Evolutionary conservation across 2,888 invertebrate genomes (phyloP).

Genomic region (Noctua fimbriata): DNA sequence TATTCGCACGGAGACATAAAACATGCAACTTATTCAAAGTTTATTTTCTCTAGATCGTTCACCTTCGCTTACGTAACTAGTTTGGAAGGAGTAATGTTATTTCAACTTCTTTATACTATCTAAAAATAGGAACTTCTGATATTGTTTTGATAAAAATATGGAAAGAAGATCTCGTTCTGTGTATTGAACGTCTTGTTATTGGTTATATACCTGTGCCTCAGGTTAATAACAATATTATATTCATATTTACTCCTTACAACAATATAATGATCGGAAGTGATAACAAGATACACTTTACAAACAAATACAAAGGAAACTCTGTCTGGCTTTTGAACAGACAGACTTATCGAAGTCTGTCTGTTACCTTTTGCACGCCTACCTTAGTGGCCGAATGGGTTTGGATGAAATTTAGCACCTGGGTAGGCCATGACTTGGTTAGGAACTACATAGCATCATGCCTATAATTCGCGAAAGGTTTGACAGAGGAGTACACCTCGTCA

Average conservation of each 20-base stretch:
- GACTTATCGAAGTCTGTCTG: too few species aligned
- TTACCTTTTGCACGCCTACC: too few species aligned
- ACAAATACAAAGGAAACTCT: not conserved
- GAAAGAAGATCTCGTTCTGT: not conserved
- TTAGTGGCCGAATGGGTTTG: too few species aligned
- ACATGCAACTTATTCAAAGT: conserved; percentile 24
- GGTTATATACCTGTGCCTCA: not conserved
- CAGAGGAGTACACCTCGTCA: too few species aligned
- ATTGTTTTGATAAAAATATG: conserved; percentile 6
- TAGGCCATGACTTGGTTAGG: not conserved
- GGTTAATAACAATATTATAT: not conserved
- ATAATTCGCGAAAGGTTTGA: too few species aligned
- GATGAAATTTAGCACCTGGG: too few species aligned
- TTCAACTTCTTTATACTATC: conserved; percentile 21
- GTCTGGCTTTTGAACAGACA: too few species aligned
- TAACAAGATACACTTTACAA: too few species aligned
- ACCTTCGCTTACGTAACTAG: conserved; percentile 10
- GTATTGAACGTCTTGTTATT: conserved; percentile 9
- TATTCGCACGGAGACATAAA: not conserved
- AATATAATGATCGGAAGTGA: not conserved
- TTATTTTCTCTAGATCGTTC: conserved; percentile 18
- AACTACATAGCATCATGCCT: too few species aligned
- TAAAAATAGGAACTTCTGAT: conserved; percentile 1
- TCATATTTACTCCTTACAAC: not conserved
- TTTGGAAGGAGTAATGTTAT: conserved; percentile 13